Conservation (phyloP, 2,113 vertebrate genomes). For the Bos taurus region ARS-UCD2.0 NW_020192292.1:6933501-6934000, state of each 20-base stretch:
- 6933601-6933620: neutral
- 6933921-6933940: neutral
- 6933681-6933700: neutral
- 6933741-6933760: neutral
- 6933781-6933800: neutral
- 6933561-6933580: neutral
- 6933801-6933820: neutral
- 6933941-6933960: neutral
- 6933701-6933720: neutral
- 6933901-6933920: neutral
- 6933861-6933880: neutral
- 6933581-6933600: neutral
- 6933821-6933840: neutral
- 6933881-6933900: neutral
- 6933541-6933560: neutral
- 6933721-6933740: neutral
- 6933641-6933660: neutral
- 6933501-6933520: constrained; percentile 40
- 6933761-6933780: neutral
- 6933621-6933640: neutral
- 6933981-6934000: neutral
- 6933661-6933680: neutral
- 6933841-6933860: neutral
- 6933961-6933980: neutral
- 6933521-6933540: constrained; percentile 41